These are phyloP conservation scores for Halictus ligatus DNA, from an alignment of 2,888 invertebrate species.

Conservation along the genomic window DNA sequence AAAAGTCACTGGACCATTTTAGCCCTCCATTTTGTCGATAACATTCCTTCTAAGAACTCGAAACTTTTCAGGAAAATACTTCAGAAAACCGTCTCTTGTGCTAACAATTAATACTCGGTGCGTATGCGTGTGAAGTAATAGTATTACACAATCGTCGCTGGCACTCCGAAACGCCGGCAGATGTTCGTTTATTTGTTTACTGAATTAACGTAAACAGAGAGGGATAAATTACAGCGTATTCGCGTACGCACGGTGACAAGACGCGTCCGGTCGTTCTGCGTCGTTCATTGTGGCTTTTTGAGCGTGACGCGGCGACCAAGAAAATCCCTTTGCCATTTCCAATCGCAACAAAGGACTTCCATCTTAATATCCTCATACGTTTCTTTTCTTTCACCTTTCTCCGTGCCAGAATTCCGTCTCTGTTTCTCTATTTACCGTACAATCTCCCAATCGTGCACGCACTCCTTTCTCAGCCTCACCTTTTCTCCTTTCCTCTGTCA, in stretches of 20 bases:
- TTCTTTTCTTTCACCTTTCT: slow-evolving; percentile 53
- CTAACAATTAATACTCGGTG: too few species aligned
- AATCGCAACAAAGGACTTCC: slow-evolving; percentile 24
- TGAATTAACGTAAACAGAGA: neutral
- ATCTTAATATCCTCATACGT: slow-evolving; percentile 14
- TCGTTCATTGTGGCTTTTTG: neutral
- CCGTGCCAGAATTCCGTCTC: slow-evolving; percentile 31
- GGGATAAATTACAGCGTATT: neutral
- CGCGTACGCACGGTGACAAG: neutral
- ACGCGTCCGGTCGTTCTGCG: neutral
- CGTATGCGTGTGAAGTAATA: neutral
- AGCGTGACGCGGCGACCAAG: neutral
- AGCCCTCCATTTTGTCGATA: too few species aligned
- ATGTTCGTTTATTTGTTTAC: neutral
- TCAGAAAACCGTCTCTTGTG: too few species aligned
- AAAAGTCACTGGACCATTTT: too few species aligned
- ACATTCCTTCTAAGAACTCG: too few species aligned
- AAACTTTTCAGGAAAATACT: too few species aligned
- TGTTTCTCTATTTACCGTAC: slow-evolving; percentile 36
- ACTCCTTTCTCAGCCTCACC: slow-evolving; percentile 48
- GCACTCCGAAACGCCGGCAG: neutral
- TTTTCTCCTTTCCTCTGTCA: slow-evolving; percentile 52
- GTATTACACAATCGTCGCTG: neutral
- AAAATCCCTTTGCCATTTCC: slow-evolving; percentile 28
- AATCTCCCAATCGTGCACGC: slow-evolving; percentile 24